These are phyloP conservation scores for Ceratina calcarata DNA, from an alignment of 1,140 invertebrate species.

Conservation along the genomic window DNA sequence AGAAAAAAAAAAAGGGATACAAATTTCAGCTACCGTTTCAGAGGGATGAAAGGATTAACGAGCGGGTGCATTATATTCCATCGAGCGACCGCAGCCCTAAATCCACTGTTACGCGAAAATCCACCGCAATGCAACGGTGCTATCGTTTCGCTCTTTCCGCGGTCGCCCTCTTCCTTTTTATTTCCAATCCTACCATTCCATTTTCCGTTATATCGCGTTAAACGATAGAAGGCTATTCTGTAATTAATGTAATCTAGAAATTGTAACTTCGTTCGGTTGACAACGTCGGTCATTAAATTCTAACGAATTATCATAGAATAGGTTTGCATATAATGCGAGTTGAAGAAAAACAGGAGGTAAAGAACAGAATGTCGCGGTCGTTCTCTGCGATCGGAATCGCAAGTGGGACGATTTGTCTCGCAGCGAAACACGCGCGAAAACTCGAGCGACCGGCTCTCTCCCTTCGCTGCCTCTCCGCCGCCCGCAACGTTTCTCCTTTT, in stretches of 20 bases:
- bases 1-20: neutral
- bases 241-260: too few relatives aligned
- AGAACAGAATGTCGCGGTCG: too few relatives aligned
- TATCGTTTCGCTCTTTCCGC: neutral
- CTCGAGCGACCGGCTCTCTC: conserved; percentile 11
- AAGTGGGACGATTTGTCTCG: conserved; percentile 52
- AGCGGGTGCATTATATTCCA: conserved; percentile 36
- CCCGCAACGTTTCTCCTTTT: neutral
- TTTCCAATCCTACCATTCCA: too few relatives aligned
- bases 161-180: neutral
- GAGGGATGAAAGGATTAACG: conserved; percentile 39
- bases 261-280: too few relatives aligned
- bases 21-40: conserved; percentile 13
- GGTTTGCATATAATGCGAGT: too few relatives aligned
- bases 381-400: neutral
- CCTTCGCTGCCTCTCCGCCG: neutral
- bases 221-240: too few relatives aligned
- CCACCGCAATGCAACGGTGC: neutral
- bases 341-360: too few relatives aligned
- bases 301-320: too few relatives aligned
- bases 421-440: conserved; percentile 47
- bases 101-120: conserved; percentile 24
- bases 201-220: too few relatives aligned
- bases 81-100: conserved; percentile 1
- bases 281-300: too few relatives aligned